Percentiles rank a stretch among this genome's conserved stretches.
These are phyloP conservation scores for Sarcophaga rosellei DNA, from an alignment of 2,888 invertebrate species.

Conservation along the genomic window DNA sequence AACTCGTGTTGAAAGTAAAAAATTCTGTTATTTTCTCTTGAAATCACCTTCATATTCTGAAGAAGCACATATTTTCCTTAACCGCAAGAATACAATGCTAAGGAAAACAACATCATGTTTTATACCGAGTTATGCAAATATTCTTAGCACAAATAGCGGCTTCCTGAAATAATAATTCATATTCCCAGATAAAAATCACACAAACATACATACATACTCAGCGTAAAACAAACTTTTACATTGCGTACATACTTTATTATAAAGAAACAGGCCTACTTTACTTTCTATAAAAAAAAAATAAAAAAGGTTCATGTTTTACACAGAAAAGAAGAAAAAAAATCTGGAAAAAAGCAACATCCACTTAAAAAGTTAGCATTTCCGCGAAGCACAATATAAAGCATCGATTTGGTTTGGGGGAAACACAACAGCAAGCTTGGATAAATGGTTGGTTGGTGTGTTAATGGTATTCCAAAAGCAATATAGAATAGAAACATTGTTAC, in stretches of 20 bases:
- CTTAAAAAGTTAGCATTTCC: slow-evolving; percentile 55
- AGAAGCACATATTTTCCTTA: not conserved
- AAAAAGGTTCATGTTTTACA: not conserved
- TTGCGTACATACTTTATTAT: slow-evolving; percentile 41
- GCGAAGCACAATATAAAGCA: slow-evolving; percentile 33
- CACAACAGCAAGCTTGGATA: not conserved
- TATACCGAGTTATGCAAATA: slow-evolving; percentile 73
- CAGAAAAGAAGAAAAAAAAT: not conserved
- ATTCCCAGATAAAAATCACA: slow-evolving; percentile 78
- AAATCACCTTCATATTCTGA: not conserved
- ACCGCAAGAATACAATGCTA: slow-evolving; percentile 33
- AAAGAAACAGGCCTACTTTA: slow-evolving; percentile 21
- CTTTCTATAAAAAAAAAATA: not conserved
- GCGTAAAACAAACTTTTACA: slow-evolving; percentile 14
- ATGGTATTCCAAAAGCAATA: not conserved
- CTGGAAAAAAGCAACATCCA: slow-evolving; percentile 8
- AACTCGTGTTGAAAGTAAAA: too few relatives aligned
- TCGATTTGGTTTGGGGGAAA: slow-evolving; percentile 41
- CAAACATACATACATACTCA: slow-evolving; percentile 54
- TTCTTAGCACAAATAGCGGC: slow-evolving; percentile 78
- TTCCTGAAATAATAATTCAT: slow-evolving; percentile 80
- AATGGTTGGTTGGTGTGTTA: not conserved
- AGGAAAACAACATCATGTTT: slow-evolving; percentile 31
- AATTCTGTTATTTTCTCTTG: not conserved
- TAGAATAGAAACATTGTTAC: not conserved